Evolutionary conservation across 2,113 vertebrate genomes (phyloP), one percentile per base, ranked within the genome.

Genomic region (Myotis brandtii): DNA sequence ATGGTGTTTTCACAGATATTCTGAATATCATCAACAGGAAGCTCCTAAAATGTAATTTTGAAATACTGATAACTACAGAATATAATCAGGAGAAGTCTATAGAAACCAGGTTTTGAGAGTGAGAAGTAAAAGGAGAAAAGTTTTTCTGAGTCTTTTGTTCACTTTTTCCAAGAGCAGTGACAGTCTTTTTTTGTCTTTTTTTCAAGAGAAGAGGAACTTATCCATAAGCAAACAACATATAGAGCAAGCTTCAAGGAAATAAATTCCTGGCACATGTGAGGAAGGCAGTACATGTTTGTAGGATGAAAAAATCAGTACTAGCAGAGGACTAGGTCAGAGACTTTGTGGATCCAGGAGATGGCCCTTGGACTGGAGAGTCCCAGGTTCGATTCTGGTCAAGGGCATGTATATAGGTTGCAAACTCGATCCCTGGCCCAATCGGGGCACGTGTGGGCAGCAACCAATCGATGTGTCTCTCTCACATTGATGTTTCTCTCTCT

Each of bases 201-300:
- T 89, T 95, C 66, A 70, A 82, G 54, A 83, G 77, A 83, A 93
- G 46, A 70, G 46, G 90, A 93, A 62, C 2, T 85, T 88, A 46
- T 66, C n/a, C 20, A 50, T 30, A 79, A 85, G 8, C 67, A 86
- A 89, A 93, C 23, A 56, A 50, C 21, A 59, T n/a, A 89, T 40
- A 89, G 48, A 97, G 37, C 21, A 89, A 11, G n/a, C 86, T 48
- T 88, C 69, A 86, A 86, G 56, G 34, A 83, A 91, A 52, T 43
- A 52, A 56, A 46, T 84, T 72, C 46, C 46, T 43, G 13, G 4
- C 7, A 25, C 12, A 27, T 56, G 46, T 93, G 67, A 91, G 34
- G 62, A 88, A 64, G 69, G 87, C 43, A 54, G 37, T 81, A 54
- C 3, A 11, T 62, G 13, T 12, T 66, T 95, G 48, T 64, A 59